Evolutionary conservation across 2,888 invertebrate species (phyloP), one percentile per base, ranked within the genome.

Genomic region (Gymnoscelis rufifasciata): DNA sequence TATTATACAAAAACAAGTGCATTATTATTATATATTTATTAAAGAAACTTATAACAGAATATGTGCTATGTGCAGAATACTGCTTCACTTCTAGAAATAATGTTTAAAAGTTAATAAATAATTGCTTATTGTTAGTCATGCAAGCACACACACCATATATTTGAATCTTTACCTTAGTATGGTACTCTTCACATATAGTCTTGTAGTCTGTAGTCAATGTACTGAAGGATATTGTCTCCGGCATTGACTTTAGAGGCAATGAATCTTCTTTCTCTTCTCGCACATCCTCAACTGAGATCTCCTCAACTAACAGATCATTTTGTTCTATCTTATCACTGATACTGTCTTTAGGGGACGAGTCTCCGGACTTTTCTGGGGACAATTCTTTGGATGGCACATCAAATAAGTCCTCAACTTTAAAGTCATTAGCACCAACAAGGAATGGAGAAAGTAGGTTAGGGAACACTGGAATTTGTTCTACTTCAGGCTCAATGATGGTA

Each of bases 161-260:
- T 71, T 40, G 66, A 31, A 14, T 38, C 39, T 80, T 68, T 84
- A 94, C 94, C 89, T 92, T 93, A 43, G 77, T 89, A 38, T 91
- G 90, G 71, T 91, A 92, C 51, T 93, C 92, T 59, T 93, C 93
- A 65, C 93, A 91, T 43, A 93, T 88, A 11, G 93, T 92, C 67
- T 92, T 92, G 70, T 93, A 93, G 56, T 93, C 94, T 15, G 93
- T 92, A 7, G 93, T 90, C 59, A 91, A 83, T 4, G 91, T 90
- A 60, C 89, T 90, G 46, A 91, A 88, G 51, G 88, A 86, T 52
- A 74, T 68, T 7, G 76, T 78, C 36, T 88, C 87, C 8, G 72
- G 70, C 44, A 82, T 69, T 1, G 84, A 86, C 51, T 83, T 87
- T 1, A 78, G 76, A 37, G 78, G 78, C 1, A 70, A 67, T 7